Base-by-base conservation (phyloP, 2,113 vertebrate species). In the Sceloporus tristichus region DNA sequence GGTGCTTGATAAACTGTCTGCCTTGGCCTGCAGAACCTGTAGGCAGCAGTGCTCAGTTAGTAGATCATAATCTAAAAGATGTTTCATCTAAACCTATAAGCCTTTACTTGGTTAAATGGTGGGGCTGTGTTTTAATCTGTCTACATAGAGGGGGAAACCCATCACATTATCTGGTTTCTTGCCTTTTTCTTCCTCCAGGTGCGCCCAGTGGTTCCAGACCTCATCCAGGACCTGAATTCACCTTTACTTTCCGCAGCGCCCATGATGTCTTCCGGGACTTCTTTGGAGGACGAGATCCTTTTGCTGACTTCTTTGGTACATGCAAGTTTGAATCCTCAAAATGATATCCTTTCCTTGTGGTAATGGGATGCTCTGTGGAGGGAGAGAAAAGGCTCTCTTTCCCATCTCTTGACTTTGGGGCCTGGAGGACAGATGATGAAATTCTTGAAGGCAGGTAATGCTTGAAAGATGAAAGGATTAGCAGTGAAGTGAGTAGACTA, bases 241-340 rank as follows among this genome's bases (percentile, higher is more conserved):
- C 96, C 88, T 99, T 98, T 94, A 98, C 98, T 96, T 99, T 99
- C 97, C 99, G 99, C 90, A 99, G 95, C 1, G 99, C 99, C 38
- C 98, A 99, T 0, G 99, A 99, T 0, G 99, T 99, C 92, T 99
- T 99, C 96, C 96, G 95, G 93, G 99, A 99, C 80, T 99, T 99
- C 93, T 99, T 99, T 0, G 98, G 98, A 0, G 97, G 97, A 0
- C 97, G 98, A 94, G 99, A 99, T 94, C 99, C 99, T 11, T 99
- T 99, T 16, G 95, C 97, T 0, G 98, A 97, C 86, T 97, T 99
- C 85, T 99, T 99, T 88, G 98, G 98, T 99, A 94, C 91, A 95
- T 93, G 14, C 6, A n/a, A 18, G 38, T 53, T 74, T 56, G 40
- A 42, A 23, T n/a, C 2, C 54, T 62, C 23, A 73, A 54, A 3